Conservation (phyloP, 2,888 invertebrate species). For the Sinodicranocentrus sp. region DNA sequence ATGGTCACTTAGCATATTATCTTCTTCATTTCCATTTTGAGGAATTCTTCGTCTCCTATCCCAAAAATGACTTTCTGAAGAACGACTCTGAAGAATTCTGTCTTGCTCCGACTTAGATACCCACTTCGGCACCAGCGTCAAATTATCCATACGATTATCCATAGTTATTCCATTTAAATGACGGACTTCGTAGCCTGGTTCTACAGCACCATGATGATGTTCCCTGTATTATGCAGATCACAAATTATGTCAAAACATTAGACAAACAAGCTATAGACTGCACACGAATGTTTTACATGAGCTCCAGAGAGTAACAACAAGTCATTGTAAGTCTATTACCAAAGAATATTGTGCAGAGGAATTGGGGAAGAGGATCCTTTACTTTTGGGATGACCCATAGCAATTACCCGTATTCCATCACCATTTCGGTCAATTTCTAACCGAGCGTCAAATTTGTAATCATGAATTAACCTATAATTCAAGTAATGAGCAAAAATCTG, state of each 20-base stretch:
- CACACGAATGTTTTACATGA: no score
- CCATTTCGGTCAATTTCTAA: constrained; percentile 80
- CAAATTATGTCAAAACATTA: neutral
- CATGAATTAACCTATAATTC: constrained; percentile 78
- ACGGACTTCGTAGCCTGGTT: constrained; percentile 79
- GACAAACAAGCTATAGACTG: neutral
- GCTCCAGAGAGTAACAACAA: no score
- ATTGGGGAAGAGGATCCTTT: constrained; percentile 61
- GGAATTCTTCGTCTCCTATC: constrained; percentile 55
- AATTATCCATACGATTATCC: constrained; percentile 80
- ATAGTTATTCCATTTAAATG: constrained; percentile 80
- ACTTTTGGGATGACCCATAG: constrained; percentile 77
- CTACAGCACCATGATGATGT: constrained; percentile 80
- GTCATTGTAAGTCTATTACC: no score
- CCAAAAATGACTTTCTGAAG: constrained; percentile 74
- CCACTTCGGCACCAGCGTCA: constrained; percentile 78
- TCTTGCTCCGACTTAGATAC: constrained; percentile 75
- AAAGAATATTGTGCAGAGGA: constrained; percentile 79
- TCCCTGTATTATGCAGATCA: constrained; percentile 78
- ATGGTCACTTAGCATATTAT: constrained; percentile 63
- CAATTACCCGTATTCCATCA: constrained; percentile 80
- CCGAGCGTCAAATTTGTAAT: constrained; percentile 80
- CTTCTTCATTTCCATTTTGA: constrained; percentile 53
- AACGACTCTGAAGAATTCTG: constrained; percentile 69
- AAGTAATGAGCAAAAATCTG: neutral